Evolutionary conservation across 2,113 vertebrate genomes (phyloP), one percentile per base, ranked within the genome.

Genomic region (Nanger granti): DNA sequence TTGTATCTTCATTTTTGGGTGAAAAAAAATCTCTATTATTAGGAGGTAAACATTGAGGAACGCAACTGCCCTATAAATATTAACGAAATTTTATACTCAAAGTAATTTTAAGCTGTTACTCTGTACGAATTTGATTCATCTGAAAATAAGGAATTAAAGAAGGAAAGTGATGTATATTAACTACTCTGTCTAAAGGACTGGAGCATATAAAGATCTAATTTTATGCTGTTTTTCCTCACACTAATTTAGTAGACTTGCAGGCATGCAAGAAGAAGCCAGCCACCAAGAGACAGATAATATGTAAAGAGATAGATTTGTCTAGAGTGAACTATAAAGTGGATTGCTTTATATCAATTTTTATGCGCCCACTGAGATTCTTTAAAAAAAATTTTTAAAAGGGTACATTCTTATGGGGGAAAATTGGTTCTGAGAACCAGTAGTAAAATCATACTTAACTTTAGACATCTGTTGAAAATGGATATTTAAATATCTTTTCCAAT

Each of bases 91-190:
- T 86, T 64, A 57, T 94, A 49, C 34, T 97, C 52, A 60, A 28
- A 80, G 93, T 92, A 86, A 94, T 73, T 96, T 66, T 66, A 97
- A 97, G 96, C 94, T 96, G 94, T 97, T 98, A 98, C 87, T 98
- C 87, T 97, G 55, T 44, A 95, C 62, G 97, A 31, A 97, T 98
- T 98, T 89, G 87, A 87, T 89, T 87, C 97, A 76, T 92, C 96
- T 97, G 94, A 93, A 95, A 97, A 83, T 28, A 89, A 59, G 60
- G 88, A 91, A 44, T 96, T 92, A 6, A 69, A 91, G 85, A 85
- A 82, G 96, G 92, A 95, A 89, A 97, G 20, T 88, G 55, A 80
- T 66, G 7, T 55, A 1, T 73, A 49, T 79, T 88, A n/a, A 86
- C 54, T 93, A 37, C 2, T 92, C 31, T 96, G 41, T 91, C 92